Conservation (phyloP, 1,140 invertebrate genomes). For the Schlechtendalia chinensis region DNA sequence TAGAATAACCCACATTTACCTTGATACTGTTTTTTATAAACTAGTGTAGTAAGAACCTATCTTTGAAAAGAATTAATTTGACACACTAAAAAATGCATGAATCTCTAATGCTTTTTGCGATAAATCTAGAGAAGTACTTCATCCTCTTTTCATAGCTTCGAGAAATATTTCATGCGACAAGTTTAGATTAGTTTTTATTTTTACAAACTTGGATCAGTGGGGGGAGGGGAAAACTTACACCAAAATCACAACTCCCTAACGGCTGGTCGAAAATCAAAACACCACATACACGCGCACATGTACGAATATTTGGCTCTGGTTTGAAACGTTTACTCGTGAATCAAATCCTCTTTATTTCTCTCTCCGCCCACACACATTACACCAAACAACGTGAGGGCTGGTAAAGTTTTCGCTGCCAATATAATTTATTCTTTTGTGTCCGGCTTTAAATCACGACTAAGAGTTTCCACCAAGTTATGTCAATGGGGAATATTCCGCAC, state of each 20-base stretch:
- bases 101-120: neutral
- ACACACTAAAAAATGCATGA: slow-evolving; percentile 14
- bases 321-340: slow-evolving; percentile 34
- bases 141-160: neutral
- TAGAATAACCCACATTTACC: neutral
- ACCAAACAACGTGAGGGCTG: neutral
- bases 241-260: slow-evolving; percentile 8
- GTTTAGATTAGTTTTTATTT: slow-evolving; percentile 27
- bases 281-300: neutral
- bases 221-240: neutral
- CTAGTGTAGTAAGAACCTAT: neutral
- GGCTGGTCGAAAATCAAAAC: slow-evolving; percentile 11
- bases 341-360: slow-evolving; percentile 18
- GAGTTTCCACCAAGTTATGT: slow-evolving; percentile 11
- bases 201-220: neutral
- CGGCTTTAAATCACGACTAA: slow-evolving; percentile 41
- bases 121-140: neutral
- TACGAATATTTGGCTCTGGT: slow-evolving; percentile 9
- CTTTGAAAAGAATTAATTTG: slow-evolving; percentile 4
- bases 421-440: slow-evolving; percentile 34
- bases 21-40: neutral
- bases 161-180: slow-evolving; percentile 17
- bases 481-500: slow-evolving; percentile 1
- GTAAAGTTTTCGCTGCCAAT: slow-evolving; percentile 42
- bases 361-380: neutral